Evolutionary conservation across 2,113 vertebrate species (phyloP).

Genomic region (Barbus barbus): DNA sequence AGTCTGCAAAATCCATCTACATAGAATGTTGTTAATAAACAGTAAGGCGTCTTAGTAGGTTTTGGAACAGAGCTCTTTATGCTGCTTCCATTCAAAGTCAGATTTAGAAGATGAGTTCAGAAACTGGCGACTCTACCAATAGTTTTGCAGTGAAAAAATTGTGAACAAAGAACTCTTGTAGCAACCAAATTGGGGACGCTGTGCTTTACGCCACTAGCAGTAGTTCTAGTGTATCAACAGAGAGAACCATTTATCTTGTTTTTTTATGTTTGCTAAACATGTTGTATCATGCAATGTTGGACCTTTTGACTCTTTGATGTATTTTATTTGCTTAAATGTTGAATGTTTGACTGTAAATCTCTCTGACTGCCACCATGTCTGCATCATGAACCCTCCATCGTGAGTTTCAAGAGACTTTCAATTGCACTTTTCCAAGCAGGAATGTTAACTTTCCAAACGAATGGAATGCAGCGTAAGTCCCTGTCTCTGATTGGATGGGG

Average conservation of each 20-base stretch:
- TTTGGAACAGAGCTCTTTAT: constrained; percentile 5
- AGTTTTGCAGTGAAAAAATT: background rate
- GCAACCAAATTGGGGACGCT: background rate
- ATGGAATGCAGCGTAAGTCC: background rate
- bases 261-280: background rate
- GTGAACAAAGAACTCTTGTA: background rate
- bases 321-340: background rate
- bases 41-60: background rate
- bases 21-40: background rate
- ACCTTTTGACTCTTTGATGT: background rate
- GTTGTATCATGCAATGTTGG: background rate
- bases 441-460: background rate
- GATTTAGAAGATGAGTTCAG: background rate
- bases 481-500: background rate
- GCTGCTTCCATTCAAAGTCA: background rate
- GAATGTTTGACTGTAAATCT: background rate
- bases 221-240: background rate
- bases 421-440: background rate
- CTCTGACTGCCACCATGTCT: too few relatives aligned
- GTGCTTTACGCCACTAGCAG: too few relatives aligned
- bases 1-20: too few relatives aligned
- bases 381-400: background rate
- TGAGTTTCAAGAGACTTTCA: background rate
- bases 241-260: background rate
- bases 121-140: background rate